These are phyloP conservation scores for Sipha flava DNA, from an alignment of 1,140 invertebrate genomes.

Conservation along the genomic window DNA sequence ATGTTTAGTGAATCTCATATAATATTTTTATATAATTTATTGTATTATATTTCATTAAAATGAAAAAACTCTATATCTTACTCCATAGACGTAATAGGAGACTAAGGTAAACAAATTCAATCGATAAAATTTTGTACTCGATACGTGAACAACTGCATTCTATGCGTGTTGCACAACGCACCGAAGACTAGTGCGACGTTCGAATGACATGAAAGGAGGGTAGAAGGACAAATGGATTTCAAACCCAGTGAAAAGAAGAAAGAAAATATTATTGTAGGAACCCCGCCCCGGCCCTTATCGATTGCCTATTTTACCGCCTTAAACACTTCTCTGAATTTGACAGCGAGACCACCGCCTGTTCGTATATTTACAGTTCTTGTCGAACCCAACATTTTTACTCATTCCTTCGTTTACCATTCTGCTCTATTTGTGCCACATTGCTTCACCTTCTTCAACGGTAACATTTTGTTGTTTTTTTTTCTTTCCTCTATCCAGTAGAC, in stretches of 20 bases:
- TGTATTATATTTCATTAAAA: too few species aligned
- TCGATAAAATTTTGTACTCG: neutral
- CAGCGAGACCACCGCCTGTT: conserved; percentile 17
- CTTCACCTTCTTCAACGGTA: neutral
- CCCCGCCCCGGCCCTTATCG: neutral
- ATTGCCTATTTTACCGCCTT: conserved; percentile 30
- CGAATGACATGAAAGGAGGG: neutral
- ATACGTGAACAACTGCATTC: neutral
- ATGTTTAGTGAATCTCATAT: too few species aligned
- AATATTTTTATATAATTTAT: too few species aligned
- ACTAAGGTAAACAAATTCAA: too few species aligned
- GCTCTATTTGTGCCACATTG: neutral
- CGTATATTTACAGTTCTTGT: conserved; percentile 11
- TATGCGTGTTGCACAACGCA: neutral
- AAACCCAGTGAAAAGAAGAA: neutral
- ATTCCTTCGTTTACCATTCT: neutral
- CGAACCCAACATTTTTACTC: neutral
- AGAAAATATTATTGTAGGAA: conserved; percentile 22
- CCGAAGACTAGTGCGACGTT: neutral
- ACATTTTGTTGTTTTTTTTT: conserved; percentile 22
- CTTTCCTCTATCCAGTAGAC: neutral
- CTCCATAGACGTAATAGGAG: too few species aligned
- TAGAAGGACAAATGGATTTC: neutral
- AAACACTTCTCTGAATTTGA: conserved; percentile 28
- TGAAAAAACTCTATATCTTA: too few species aligned